These are phyloP conservation scores for Palythoa grandiflora DNA, from an alignment of 92 coral and sea anemone genomes.

Conservation along the genomic window DNA sequence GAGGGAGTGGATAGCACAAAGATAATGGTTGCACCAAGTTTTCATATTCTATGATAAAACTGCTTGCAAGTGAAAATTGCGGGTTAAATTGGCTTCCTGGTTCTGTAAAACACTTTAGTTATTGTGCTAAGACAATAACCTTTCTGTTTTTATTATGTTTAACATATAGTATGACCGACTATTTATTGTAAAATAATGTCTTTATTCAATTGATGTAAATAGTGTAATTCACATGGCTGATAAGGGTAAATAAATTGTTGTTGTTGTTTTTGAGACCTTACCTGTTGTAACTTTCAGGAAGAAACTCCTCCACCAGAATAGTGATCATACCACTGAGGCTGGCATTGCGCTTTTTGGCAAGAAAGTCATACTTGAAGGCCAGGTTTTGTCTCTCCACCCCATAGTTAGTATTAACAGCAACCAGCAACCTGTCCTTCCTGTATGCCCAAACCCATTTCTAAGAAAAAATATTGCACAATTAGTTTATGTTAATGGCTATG, in stretches of 20 bases:
- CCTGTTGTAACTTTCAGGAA: slow-evolving; percentile 46
- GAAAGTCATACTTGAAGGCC: slow-evolving; percentile 45
- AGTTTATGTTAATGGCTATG: background rate
- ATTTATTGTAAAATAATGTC: background rate
- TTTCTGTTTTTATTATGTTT: background rate
- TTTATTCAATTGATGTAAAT: background rate
- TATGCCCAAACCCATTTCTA: slow-evolving; percentile 18
- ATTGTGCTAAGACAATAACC: no score
- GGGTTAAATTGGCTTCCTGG: background rate
- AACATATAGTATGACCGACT: background rate
- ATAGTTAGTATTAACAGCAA: background rate
- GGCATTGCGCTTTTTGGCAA: slow-evolving; percentile 26
- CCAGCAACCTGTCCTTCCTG: slow-evolving; percentile 3
- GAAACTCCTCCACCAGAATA: slow-evolving; percentile 36
- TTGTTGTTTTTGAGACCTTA: slow-evolving; percentile 1
- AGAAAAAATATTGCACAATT: background rate
- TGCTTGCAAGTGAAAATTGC: background rate
- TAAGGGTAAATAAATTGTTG: background rate
- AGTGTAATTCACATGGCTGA: background rate
- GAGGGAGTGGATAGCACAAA: background rate
- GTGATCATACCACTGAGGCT: slow-evolving; percentile 40
- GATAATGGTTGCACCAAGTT: background rate
- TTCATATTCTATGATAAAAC: background rate
- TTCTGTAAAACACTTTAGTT: no score
- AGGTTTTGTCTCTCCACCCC: slow-evolving; percentile 35